These are phyloP conservation scores for Graptemys geographica DNA, from an alignment of 2,797 vertebrate species.

Conservation along the genomic window DNA sequence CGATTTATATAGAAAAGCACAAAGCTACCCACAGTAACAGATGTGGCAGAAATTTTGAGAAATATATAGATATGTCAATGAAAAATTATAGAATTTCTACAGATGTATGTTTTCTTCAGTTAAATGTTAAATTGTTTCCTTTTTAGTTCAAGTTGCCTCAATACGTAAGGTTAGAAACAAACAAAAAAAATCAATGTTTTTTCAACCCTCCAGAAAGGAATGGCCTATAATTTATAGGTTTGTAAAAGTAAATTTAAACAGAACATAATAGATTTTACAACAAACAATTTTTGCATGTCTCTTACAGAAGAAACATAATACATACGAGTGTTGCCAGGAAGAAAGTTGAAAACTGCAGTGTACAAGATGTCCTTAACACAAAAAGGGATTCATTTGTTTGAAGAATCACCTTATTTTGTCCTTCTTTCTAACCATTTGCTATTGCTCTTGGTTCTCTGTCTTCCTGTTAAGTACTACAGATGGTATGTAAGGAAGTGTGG, in stretches of 20 bases:
- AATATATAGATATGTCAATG: constrained; percentile 12
- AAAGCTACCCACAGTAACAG: constrained; percentile 22
- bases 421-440: not conserved
- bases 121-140: not conserved
- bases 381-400: not conserved
- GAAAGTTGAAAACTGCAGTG: not conserved
- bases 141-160: constrained; percentile 12
- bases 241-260: not conserved
- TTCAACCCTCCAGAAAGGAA: not conserved
- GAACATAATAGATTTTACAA: not conserved
- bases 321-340: not conserved
- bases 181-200: not conserved
- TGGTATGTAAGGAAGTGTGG: constrained; percentile 9
- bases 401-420: not conserved
- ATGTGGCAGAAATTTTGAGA: constrained; percentile 34
- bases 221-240: not conserved
- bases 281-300: not conserved
- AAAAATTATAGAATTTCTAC: constrained; percentile 38
- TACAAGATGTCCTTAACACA: not conserved
- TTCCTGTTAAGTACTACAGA: not conserved
- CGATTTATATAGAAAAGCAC: constrained; percentile 32
- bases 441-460: constrained; percentile 8
- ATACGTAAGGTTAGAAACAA: not conserved
- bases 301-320: not conserved
- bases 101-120: constrained; percentile 14